phyloP scores from a whole-genome alignment of 2,113 vertebrate species.

The Callorhinus ursinus region DNA sequence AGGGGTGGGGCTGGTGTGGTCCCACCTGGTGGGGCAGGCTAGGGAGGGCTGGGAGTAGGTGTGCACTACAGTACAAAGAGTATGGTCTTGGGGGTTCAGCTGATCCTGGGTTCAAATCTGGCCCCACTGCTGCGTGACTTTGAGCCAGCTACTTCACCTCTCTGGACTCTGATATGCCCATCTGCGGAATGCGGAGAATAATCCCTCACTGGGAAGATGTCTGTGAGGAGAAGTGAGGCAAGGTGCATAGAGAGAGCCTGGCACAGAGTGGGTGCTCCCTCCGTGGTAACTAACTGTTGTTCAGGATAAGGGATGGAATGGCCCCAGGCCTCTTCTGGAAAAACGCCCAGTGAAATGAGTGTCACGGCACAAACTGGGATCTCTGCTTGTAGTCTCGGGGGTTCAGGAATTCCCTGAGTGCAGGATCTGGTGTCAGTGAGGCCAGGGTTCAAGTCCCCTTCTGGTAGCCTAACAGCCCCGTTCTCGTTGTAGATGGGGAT shows the following conservation, averaged over 20 bases:
- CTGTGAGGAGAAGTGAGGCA: not conserved
- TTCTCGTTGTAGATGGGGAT: not conserved
- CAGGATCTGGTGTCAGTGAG: not conserved
- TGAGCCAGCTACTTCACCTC: not conserved
- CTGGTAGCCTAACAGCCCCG: not conserved
- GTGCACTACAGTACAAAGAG: accelerated
- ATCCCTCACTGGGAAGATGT: not conserved
- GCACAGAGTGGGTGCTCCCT: accelerated
- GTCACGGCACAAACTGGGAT: accelerated
- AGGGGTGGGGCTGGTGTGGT: too few relatives aligned
- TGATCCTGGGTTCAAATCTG: not conserved
- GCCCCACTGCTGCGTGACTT: not conserved
- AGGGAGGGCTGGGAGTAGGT: not conserved
- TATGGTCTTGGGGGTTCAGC: not conserved
- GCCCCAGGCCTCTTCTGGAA: not conserved
- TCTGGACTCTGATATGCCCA: not conserved
- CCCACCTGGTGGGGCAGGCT: not conserved
- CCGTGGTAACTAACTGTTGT: not conserved
- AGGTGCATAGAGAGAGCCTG: accelerated
- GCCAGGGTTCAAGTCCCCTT: not conserved
- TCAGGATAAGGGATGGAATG: not conserved
- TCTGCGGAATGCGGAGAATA: not conserved
- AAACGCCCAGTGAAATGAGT: not conserved
- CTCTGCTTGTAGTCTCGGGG: not conserved
- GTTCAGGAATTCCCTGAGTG: not conserved